phyloP scores from a whole-genome alignment of 2,888 invertebrate species.

The Gymnocheta viridis region DNA sequence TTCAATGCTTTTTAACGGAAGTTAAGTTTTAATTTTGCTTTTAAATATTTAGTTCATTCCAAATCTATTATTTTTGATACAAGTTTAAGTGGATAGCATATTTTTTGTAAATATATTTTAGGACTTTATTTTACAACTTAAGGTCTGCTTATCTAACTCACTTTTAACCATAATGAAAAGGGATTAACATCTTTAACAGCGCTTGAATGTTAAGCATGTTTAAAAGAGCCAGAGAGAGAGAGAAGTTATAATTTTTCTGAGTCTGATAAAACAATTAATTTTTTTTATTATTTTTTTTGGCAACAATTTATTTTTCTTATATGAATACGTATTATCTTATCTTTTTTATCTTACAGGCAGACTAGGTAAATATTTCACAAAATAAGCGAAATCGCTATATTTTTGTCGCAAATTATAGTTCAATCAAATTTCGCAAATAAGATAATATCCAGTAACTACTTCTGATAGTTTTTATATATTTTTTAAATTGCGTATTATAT shows the following conservation, averaged over 20 bases:
- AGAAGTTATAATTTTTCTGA: neutral
- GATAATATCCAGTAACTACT: neutral
- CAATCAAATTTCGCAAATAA: neutral
- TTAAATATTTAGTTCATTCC: neutral
- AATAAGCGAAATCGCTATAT: neutral
- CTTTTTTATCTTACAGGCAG: neutral
- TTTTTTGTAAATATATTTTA: neutral
- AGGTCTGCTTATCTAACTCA: neutral
- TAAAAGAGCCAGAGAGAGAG: no score
- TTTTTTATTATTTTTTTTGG: conserved; percentile 53
- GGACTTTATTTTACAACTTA: neutral
- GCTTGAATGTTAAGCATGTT: neutral
- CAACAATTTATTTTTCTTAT: conserved; percentile 57
- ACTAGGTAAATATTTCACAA: neutral
- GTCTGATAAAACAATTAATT: conserved; percentile 10
- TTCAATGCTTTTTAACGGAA: conserved; percentile 40
- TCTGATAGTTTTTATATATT: neutral
- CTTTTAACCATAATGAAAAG: neutral
- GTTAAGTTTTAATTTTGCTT: conserved; percentile 38
- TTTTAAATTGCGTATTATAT: neutral
- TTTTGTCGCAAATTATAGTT: no score
- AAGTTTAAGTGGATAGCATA: neutral
- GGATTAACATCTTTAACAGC: neutral
- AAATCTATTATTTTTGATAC: neutral
- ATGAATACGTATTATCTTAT: conserved; percentile 17